These are phyloP conservation scores for Conus betulinus DNA, from an alignment of 1,140 invertebrate genomes.

Conservation along the genomic window DNA sequence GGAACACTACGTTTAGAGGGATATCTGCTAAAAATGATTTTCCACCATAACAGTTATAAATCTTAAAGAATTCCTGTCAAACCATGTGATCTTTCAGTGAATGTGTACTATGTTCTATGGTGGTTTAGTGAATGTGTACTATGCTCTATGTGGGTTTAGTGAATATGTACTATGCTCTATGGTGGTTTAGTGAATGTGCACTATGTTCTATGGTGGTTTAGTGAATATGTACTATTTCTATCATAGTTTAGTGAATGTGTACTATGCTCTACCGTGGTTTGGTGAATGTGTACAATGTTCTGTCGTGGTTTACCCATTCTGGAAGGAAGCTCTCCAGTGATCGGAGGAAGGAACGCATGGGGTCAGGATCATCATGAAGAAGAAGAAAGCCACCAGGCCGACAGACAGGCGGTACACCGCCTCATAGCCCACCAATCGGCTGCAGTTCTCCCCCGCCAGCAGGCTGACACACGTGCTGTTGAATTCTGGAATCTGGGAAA, in stretches of 20 bases:
- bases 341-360: conserved; percentile 72
- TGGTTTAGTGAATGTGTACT: too few relatives aligned
- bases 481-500: conserved; percentile 57
- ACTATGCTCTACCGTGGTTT: background rate
- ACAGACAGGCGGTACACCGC: conserved; percentile 77
- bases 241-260: background rate
- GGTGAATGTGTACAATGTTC: background rate
- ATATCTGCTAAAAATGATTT: too few relatives aligned
- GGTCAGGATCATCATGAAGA: conserved; percentile 72
- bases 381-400: conserved; percentile 74
- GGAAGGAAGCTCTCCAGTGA: conserved; percentile 73
- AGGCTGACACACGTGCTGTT: conserved; percentile 73
- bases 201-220: too few relatives aligned
- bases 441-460: conserved; percentile 74
- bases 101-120: too few relatives aligned
- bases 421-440: conserved; percentile 74
- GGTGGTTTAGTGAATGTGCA: too few relatives aligned
- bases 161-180: too few relatives aligned
- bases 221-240: background rate
- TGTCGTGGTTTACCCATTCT: conserved; percentile 71
- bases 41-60: too few relatives aligned
- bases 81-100: too few relatives aligned
- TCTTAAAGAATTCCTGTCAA: too few relatives aligned
- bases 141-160: too few relatives aligned
- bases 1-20: too few relatives aligned